Percentiles rank a stretch among this genome's conserved stretches.
Conservation (phyloP, 1,140 invertebrate genomes). For the Theocolax elegans region DNA sequence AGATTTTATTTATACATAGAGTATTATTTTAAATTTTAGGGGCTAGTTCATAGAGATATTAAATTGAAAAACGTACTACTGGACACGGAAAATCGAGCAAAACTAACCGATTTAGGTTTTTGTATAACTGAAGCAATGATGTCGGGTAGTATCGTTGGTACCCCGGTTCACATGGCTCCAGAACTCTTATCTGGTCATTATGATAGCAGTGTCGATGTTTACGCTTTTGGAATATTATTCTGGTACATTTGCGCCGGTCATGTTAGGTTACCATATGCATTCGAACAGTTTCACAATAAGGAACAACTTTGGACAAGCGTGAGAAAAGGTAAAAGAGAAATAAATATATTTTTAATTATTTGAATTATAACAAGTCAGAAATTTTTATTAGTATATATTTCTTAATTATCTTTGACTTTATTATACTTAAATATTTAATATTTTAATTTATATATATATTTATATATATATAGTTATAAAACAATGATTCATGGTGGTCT, state of each 20-base stretch:
- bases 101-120: slow-evolving; percentile 90
- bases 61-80: slow-evolving; percentile 91
- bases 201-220: slow-evolving; percentile 88
- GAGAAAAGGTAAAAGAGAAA: slow-evolving; percentile 83
- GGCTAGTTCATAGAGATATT: slow-evolving; percentile 89
- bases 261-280: slow-evolving; percentile 81
- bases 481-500: too few relatives aligned
- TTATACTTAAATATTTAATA: too few relatives aligned
- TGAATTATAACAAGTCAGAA: slow-evolving; percentile 20
- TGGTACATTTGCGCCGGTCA: slow-evolving; percentile 92
- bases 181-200: slow-evolving; percentile 86
- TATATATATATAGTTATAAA: too few relatives aligned
- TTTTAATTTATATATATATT: too few relatives aligned
- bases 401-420: too few relatives aligned
- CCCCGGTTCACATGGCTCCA: slow-evolving; percentile 93
- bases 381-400: too few relatives aligned
- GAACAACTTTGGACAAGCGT: slow-evolving; percentile 90
- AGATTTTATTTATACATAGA: background rate
- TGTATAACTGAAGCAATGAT: slow-evolving; percentile 93
- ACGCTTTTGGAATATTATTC: slow-evolving; percentile 91
- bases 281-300: slow-evolving; percentile 89
- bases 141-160: slow-evolving; percentile 87
- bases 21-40: slow-evolving; percentile 55
- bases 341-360: slow-evolving; percentile 24
- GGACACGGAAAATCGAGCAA: slow-evolving; percentile 80